phyloP scores from a whole-genome alignment of 2,113 vertebrate genomes.

The Phaethornis superciliosus region DNA sequence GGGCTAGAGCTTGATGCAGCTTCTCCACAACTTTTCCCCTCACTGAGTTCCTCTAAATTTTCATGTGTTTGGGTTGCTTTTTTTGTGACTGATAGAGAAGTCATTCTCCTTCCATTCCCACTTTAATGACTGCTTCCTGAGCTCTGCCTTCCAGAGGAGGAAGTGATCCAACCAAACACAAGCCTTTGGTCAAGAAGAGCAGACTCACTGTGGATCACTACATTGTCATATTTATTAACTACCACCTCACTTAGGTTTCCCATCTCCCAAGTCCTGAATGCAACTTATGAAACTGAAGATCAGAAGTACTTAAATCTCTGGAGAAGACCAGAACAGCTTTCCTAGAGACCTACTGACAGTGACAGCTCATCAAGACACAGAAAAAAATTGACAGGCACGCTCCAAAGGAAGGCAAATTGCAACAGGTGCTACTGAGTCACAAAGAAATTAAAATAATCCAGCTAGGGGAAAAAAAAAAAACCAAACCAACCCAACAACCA shows the following conservation, averaged over 20 bases:
- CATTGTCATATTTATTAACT: background rate
- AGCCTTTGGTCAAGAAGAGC: background rate
- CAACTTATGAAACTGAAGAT: background rate
- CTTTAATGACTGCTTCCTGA: background rate
- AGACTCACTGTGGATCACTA: rapidly evolving
- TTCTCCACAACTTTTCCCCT: rapidly evolving
- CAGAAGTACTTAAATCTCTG: background rate
- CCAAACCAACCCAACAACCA: background rate
- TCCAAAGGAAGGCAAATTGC: background rate
- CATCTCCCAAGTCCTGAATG: background rate
- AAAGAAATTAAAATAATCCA: background rate
- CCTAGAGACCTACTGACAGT: background rate
- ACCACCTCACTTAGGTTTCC: background rate
- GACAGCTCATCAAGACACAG: background rate
- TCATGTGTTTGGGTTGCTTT: background rate
- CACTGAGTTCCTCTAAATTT: rapidly evolving
- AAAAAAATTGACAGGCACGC: background rate
- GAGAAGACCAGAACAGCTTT: background rate
- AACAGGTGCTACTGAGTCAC: background rate
- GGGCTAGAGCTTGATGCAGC: rapidly evolving
- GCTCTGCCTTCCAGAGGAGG: background rate
- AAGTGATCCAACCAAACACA: background rate
- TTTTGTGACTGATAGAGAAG: background rate
- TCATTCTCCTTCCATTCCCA: background rate
- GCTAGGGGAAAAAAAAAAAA: background rate